Conservation (phyloP, 92 coral and sea anemone genomes). For the Parazoanthus swiftii region DNA sequence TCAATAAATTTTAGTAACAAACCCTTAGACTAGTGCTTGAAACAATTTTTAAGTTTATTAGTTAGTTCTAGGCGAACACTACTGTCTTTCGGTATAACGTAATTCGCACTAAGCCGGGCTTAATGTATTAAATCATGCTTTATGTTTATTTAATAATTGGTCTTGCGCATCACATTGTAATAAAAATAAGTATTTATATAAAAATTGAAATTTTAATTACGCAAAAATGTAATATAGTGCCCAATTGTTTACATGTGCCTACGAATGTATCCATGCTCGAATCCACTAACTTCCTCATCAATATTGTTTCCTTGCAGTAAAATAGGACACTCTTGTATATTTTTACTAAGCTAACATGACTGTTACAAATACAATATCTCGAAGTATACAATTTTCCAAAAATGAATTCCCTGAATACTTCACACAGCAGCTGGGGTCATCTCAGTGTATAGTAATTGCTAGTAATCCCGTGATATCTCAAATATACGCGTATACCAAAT, state of each 20-base stretch:
- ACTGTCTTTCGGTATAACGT: no score
- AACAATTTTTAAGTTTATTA: no score
- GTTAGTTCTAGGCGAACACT: background rate
- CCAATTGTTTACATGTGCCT: no score
- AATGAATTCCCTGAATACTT: background rate
- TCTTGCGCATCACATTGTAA: background rate
- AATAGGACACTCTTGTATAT: background rate
- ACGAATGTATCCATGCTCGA: no score
- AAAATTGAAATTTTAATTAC: no score
- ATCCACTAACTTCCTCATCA: no score
- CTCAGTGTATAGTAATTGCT: background rate
- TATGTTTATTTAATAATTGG: no score
- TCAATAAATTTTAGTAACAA: no score
- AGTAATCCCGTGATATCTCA: constrained; percentile 1
- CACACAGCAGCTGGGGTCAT: background rate
- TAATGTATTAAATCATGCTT: no score
- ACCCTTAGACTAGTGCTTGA: no score
- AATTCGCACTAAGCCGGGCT: no score
- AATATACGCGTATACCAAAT: background rate
- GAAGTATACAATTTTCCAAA: background rate
- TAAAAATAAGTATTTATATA: background rate
- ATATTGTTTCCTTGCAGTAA: background rate
- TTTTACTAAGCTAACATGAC: background rate
- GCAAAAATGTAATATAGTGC: no score
- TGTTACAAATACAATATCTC: background rate